phyloP scores from a whole-genome alignment of 2,113 vertebrate species.

The Eleginops maclovinus region DNA sequence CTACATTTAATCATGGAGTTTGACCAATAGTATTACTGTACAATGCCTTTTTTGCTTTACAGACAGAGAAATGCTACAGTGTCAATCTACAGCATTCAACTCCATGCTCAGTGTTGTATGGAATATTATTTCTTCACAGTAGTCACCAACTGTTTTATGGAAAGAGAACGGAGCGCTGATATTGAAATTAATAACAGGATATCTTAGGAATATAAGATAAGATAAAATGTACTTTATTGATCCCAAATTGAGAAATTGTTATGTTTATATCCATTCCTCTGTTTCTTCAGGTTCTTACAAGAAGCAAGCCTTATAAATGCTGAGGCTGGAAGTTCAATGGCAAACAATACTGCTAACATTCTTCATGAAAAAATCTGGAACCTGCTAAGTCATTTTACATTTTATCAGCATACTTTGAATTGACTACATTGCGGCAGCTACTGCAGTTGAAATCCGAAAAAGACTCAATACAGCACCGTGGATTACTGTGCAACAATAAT shows the following conservation, averaged over 20 bases:
- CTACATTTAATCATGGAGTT: slow-evolving; percentile 44
- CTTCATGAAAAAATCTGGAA: too few relatives aligned
- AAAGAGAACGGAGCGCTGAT: background rate
- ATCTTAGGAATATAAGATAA: too few relatives aligned
- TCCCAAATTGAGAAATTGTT: too few relatives aligned
- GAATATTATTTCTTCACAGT: slow-evolving; percentile 19
- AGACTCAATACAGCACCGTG: background rate
- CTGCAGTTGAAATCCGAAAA: slow-evolving; percentile 8
- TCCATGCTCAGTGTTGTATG: background rate
- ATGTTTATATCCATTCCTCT: too few relatives aligned
- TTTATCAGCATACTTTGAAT: too few relatives aligned
- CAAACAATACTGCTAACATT: too few relatives aligned
- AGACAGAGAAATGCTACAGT: slow-evolving; percentile 26
- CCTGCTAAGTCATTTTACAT: too few relatives aligned
- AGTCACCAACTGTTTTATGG: background rate
- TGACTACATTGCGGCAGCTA: too few relatives aligned
- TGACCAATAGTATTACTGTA: slow-evolving; percentile 38
- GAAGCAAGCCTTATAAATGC: background rate
- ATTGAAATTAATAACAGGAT: slow-evolving; percentile 2
- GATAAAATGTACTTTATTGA: too few relatives aligned
- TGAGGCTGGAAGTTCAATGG: background rate
- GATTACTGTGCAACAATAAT: background rate
- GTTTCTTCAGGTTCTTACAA: background rate
- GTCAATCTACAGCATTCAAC: slow-evolving; percentile 14
- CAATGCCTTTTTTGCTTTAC: slow-evolving; percentile 22